Percentiles rank a stretch among this genome's conserved stretches.
Conservation (phyloP, 2,797 vertebrate genomes). For the Halcyon chelicuti region DNA sequence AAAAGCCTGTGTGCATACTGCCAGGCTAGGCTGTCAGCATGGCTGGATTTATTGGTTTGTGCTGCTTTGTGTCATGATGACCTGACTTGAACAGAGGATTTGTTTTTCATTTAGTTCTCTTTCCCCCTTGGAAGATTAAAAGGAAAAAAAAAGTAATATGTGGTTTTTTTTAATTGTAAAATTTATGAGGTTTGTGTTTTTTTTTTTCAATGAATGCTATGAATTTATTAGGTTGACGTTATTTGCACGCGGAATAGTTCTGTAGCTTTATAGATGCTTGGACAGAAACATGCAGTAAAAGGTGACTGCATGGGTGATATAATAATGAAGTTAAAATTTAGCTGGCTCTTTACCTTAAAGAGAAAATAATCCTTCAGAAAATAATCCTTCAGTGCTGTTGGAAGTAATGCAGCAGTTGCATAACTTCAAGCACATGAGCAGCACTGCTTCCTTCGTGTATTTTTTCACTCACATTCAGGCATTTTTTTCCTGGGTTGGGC, state of each 20-base stretch:
- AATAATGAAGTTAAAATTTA: slow-evolving; percentile 7
- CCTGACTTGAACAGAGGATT: slow-evolving; percentile 70
- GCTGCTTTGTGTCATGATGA: slow-evolving; percentile 79
- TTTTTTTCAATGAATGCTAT: background rate
- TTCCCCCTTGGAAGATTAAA: slow-evolving; percentile 44
- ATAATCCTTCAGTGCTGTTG: background rate
- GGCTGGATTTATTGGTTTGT: slow-evolving; percentile 72
- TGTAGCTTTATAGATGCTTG: background rate
- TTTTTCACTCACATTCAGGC: background rate
- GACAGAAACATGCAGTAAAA: background rate
- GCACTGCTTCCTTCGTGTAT: background rate
- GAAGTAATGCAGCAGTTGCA: background rate
- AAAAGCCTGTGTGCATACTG: slow-evolving; percentile 16
- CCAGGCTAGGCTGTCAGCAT: slow-evolving; percentile 70
- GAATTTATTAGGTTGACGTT: background rate
- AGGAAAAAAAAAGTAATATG: background rate
- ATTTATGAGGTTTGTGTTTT: background rate
- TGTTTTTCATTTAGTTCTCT: slow-evolving; percentile 66
- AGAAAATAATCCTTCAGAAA: background rate
- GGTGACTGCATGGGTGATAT: background rate
- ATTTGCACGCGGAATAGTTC: background rate
- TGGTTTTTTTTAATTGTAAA: background rate
- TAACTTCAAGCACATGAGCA: background rate
- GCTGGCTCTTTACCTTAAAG: background rate
- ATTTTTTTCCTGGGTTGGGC: background rate